phyloP scores from a whole-genome alignment of 2,797 vertebrate species.

The Melopsittacus undulatus region DNA sequence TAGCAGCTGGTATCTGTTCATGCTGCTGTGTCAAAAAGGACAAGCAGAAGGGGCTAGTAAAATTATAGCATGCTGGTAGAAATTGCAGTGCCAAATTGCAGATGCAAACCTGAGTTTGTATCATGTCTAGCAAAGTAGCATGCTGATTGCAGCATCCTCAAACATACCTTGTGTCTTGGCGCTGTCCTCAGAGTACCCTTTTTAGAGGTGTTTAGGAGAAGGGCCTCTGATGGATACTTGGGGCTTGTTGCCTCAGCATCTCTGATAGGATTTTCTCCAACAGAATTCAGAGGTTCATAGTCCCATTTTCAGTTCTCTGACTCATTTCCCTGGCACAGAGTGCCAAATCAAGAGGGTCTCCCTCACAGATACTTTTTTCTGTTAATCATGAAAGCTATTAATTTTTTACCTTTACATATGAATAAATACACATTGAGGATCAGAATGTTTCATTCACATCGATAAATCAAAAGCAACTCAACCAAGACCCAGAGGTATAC shows the following conservation, averaged over 20 bases:
- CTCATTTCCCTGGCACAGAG: not conserved
- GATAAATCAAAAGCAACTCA: not conserved
- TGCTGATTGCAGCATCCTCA: not conserved
- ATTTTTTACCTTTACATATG: not conserved
- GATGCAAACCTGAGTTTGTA: not conserved
- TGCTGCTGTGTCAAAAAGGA: not conserved
- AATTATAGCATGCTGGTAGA: not conserved
- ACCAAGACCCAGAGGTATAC: not conserved
- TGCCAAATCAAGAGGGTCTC: not conserved
- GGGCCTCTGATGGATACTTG: not conserved
- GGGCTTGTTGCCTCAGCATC: not conserved
- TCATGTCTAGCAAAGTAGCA: not conserved
- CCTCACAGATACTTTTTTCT: not conserved
- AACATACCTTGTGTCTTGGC: not conserved
- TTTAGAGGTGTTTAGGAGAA: not conserved
- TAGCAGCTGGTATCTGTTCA: not conserved
- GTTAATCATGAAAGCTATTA: not conserved
- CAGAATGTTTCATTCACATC: not conserved
- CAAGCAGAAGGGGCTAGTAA: not conserved
- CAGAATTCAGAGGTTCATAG: not conserved
- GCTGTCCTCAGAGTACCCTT: not conserved
- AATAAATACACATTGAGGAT: not conserved
- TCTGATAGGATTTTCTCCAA: not conserved
- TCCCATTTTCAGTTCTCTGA: not conserved
- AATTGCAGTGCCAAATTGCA: not conserved